Base-by-base conservation (phyloP, 2,113 vertebrate species). In the Camelus dromedarius region DNA sequence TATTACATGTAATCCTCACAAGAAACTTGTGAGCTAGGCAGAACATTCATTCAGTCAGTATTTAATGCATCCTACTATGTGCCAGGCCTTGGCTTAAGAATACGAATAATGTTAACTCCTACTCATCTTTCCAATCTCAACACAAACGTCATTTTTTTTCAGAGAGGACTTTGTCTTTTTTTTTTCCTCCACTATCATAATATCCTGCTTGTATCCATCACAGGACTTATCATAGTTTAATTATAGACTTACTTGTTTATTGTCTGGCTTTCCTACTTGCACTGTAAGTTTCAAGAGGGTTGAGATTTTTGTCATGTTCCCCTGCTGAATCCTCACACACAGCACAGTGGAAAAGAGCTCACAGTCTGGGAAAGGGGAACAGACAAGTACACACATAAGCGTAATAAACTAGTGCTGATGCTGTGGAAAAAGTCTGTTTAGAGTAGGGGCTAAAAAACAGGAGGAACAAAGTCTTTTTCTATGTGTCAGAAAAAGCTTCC, bases 341-440 rank as follows among this genome's bases (percentile, higher is more conserved):
- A 73, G 48, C 16, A 82, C 35, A 42, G 48, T 83, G 62, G 30
- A 52, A 35, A 86, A 91, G 75, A 91, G 88, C 60, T 86, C 84
- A 80, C 12, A 91, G 92, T 91, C 85, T 77, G 66, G 38, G 84
- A 91, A 92, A 92, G 60, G 72, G 48, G 94, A 92, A 88, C 32
- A 94, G 64, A 82, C 72, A 95, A 80, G 15, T 38, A 91, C 10
- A 20, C 62, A n/a, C 50, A 79, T n/a, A 85, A 96, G 26, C 50
- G 70, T 73, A 86, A 85, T 83, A 93, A 96, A 81, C 72, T 38
- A 62, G 52, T 84, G 20, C 48, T 58, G 32, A 80, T 67, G 32
- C 28, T 64, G 96, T 79, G 42, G 32, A 91, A 95, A 72, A 93
- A 58, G 83, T 62, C 62, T 92, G 28, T 79, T 95, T 89, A 82